Base-by-base conservation (phyloP, 2,888 invertebrate genomes). In the Dynastes hyllus region DNA sequence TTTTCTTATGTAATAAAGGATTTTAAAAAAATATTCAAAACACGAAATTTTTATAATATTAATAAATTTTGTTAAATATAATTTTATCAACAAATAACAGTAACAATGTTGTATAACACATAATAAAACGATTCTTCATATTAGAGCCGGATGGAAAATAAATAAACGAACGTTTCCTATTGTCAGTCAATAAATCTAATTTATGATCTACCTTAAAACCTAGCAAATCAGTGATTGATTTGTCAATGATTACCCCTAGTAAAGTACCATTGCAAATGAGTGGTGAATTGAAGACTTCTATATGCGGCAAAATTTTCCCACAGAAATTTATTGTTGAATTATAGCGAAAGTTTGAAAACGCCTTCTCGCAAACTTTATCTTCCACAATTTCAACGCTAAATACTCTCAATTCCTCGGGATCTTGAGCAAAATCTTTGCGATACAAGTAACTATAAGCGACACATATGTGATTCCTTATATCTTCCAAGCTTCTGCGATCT, bases 211-310 rank as follows among this genome's bases (percentile, higher is more conserved):
- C 16, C 16, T 58, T 73, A 29, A 55, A 58, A 16, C 27, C 29
- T n/a, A 73, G 0, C 58, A 73, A 11, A 22, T 58, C 40, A 8
- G 58, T 40, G 8, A 73, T 37, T 22, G 73, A 32, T 40, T 73
- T 58, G 16, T 73, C 58, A 40, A 61, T 32, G n/a, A 58, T 58
- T 37, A 73, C 2, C 9, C 73, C 73, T 2, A 40, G 8, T 45
- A 73, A 40, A 9, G 37, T 73, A 16, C 58, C 58, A 40, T 73
- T 73, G 22, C 73, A 73, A 16, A 73, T 58, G 2, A 73, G n/a
- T 9, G 73, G 73, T 3, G 73, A 73, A 58, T 58, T 73, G 5
- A 40, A 2, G 1, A 40, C 58, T 40, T 73, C 58, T 6, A 58
- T 32, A 37, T 73, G 27, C 0, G 40, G 13, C 2, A 22, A 32